Base-by-base conservation (phyloP, 1,140 invertebrate species). In the Arion vulgaris region DNA sequence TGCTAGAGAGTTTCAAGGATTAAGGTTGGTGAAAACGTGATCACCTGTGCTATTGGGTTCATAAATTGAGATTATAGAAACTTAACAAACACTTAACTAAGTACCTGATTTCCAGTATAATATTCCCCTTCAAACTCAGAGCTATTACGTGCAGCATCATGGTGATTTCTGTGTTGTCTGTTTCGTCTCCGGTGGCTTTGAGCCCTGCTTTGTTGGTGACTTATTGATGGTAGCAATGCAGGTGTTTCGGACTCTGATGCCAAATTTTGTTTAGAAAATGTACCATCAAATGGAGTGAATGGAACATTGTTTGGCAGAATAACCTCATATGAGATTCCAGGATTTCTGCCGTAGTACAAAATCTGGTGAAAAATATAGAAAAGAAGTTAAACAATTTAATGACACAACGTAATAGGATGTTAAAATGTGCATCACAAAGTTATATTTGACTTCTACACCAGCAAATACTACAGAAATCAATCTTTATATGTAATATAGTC, bases 251-350 rank as follows among this genome's bases (percentile, higher is more conserved):
- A 26, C 28, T 32, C 15, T 38, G 51, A 9, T 68, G 62, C 34
- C 23, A 62, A n/a, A 53, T 69, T 51, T 76, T 66, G 11, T 26
- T 68, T 75, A 0, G 78, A n/a, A 1, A 57, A 39, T 15, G 72
- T 84, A 57, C 87, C 82, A n/a, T 86, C 85, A 71, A 84, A 81
- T 9, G 86, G 86, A 34, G 86, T 86, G 62, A 85, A 85, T 4
- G 77, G 32, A 53, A 88, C 80, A 74, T 87, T 80, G 41, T 87
- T 87, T 19, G 91, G 90, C 36, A 91, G 85, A 15, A 88, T 89
- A 81, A 91, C 91, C 57, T 87, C 84, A 71, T 92, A 92, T 72
- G 87, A 85, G 17, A 92, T 91, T 26, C 91, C 91, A n/a, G 89
- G 87, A 84, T 91, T 92, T 62, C 78, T 86, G 68, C 85, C 75